phyloP scores from a whole-genome alignment of 2,888 invertebrate genomes.

The Cosmia pyralina region DNA sequence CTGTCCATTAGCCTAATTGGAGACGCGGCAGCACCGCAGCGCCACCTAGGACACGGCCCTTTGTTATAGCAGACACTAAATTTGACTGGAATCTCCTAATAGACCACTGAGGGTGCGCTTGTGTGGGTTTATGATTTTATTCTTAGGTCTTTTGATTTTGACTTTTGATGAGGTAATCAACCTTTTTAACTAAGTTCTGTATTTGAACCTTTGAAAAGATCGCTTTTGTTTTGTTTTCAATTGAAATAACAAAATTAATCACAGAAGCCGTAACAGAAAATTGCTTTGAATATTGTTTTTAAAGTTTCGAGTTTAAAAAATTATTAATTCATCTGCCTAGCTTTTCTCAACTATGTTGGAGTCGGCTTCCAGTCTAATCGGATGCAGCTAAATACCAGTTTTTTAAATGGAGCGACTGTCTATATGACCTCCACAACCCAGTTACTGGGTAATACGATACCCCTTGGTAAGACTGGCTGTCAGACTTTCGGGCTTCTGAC shows the following conservation, averaged over 20 bases:
- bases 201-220: not conserved
- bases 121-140: constrained; percentile 52
- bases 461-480: no score
- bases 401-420: no score
- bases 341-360: no score
- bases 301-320: not conserved
- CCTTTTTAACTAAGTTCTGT: not conserved
- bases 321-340: not conserved
- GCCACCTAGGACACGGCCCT: constrained; percentile 76
- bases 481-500: no score
- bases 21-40: constrained; percentile 75
- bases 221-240: not conserved
- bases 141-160: constrained; percentile 21
- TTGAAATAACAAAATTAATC: not conserved
- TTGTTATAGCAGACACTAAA: constrained; percentile 76
- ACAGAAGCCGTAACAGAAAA: not conserved
- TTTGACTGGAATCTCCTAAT: constrained; percentile 65
- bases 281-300: not conserved
- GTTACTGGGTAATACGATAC: no score
- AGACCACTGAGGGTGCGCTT: constrained; percentile 48
- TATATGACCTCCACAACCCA: no score
- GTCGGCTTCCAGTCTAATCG: no score
- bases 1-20: constrained; percentile 90
- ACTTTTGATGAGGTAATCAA: not conserved
- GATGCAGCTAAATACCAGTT: no score